phyloP scores from a whole-genome alignment of 1,140 invertebrate species.

The Leptopilina boulardi region DNA sequence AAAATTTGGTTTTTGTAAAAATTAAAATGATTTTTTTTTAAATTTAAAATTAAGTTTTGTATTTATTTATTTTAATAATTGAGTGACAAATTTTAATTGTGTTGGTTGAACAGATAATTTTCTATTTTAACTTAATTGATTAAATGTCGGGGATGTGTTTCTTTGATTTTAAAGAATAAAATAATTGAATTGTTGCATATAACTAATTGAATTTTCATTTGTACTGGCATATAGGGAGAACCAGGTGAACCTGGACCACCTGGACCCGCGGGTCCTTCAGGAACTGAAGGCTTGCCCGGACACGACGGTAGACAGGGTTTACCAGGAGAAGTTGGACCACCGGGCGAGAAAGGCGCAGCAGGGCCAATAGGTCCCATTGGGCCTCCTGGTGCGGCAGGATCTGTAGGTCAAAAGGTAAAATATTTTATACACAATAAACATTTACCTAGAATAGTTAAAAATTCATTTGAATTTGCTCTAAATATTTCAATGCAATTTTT shows the following conservation, averaged over 20 bases:
- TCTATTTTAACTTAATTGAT: too few species aligned
- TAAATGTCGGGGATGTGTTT: too few species aligned
- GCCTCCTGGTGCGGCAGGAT: slow-evolving; percentile 81
- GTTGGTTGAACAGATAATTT: too few species aligned
- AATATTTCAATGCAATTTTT: background rate
- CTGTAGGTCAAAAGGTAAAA: slow-evolving; percentile 83
- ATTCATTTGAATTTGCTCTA: background rate
- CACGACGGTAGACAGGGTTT: slow-evolving; percentile 88
- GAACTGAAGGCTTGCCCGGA: slow-evolving; percentile 86
- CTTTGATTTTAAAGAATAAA: background rate
- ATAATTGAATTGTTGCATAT: background rate
- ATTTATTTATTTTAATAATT: too few species aligned
- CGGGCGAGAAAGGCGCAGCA: slow-evolving; percentile 79
- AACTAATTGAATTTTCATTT: slow-evolving; percentile 10
- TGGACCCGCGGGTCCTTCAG: slow-evolving; percentile 88
- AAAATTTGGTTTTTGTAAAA: too few species aligned
- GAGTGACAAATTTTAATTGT: too few species aligned
- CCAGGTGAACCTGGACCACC: slow-evolving; percentile 93
- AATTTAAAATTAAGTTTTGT: too few species aligned
- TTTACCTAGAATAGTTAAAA: background rate
- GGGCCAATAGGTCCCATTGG: slow-evolving; percentile 85
- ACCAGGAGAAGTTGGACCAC: slow-evolving; percentile 82
- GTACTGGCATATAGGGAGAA: slow-evolving; percentile 82
- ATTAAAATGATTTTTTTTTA: too few species aligned
- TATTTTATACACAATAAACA: background rate